Percentiles rank a stretch among this genome's conserved stretches.
These are phyloP conservation scores for Origma solitaria DNA, from an alignment of 2,113 vertebrate genomes.

Conservation along the genomic window DNA sequence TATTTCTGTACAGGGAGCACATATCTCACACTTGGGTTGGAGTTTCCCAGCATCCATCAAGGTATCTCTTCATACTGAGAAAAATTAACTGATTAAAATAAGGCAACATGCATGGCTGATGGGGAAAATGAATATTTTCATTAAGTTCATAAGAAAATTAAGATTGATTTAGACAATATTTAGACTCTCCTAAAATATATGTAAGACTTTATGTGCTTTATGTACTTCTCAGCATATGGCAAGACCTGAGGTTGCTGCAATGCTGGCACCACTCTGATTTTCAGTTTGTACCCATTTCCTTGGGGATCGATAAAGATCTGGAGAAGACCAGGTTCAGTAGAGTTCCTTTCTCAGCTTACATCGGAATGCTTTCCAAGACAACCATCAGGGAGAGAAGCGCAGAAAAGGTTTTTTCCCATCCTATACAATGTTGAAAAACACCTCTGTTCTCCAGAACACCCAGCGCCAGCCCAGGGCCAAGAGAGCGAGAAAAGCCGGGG, in stretches of 20 bases:
- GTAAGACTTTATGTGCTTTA: neutral
- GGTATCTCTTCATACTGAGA: neutral
- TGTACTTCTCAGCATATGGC: neutral
- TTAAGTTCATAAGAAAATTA: neutral
- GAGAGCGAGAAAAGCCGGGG: neutral
- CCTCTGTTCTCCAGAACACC: neutral
- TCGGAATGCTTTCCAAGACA: neutral
- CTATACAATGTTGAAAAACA: neutral
- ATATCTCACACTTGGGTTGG: neutral
- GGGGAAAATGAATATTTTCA: neutral
- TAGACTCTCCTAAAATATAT: neutral
- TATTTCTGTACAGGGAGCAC: neutral
- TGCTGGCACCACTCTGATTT: neutral
- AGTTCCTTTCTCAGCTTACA: neutral
- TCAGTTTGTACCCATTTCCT: neutral
- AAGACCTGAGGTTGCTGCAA: neutral
- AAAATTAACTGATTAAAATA: neutral
- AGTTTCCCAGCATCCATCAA: neutral
- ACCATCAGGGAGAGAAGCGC: neutral
- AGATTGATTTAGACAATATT: neutral
- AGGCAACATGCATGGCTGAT: neutral
- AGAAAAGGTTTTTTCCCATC: neutral
- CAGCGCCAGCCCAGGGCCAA: rapidly evolving
- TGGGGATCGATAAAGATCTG: neutral
- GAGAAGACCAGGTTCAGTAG: neutral